These are phyloP conservation scores for Calameuta pallipes DNA, from an alignment of 2,888 invertebrate species.

Conservation along the genomic window DNA sequence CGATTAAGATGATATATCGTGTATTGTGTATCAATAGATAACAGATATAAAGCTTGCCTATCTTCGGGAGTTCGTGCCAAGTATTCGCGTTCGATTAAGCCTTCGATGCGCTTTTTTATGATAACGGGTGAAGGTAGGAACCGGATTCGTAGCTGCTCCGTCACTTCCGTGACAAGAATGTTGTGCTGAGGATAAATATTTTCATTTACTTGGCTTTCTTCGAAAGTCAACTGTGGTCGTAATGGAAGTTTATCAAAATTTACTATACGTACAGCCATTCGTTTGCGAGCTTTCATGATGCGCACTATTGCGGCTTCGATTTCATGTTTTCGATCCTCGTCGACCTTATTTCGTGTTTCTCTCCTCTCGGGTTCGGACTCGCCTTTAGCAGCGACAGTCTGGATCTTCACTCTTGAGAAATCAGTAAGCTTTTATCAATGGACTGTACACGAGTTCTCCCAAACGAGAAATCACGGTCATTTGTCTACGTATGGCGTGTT, in stretches of 20 bases:
- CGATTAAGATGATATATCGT: background rate
- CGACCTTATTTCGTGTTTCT: conserved; percentile 97
- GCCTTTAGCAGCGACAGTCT: conserved; percentile 93
- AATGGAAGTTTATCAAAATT: background rate
- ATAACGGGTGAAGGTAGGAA: conserved; percentile 98
- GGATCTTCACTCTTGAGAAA: conserved; percentile 84
- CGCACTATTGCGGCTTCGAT: conserved; percentile 99
- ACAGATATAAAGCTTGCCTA: conserved; percentile 66
- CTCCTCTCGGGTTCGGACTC: conserved; percentile 99
- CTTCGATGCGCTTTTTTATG: conserved; percentile 99
- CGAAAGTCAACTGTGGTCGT: background rate
- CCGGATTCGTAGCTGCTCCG: conserved; percentile 94
- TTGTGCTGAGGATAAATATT: conserved; percentile 76
- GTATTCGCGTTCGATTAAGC: conserved; percentile 98
- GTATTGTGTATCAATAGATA: background rate
- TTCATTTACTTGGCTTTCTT: background rate
- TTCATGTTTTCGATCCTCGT: conserved; percentile 99
- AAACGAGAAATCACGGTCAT: background rate
- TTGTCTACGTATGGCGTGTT: background rate
- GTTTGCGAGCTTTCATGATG: conserved; percentile 98
- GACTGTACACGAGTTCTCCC: background rate
- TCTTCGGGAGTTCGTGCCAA: conserved; percentile 97
- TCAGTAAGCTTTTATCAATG: conserved; percentile 5
- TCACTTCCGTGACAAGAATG: conserved; percentile 95
- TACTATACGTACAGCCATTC: conserved; percentile 78